Conservation (phyloP, 2,888 invertebrate genomes). For the Nemotelus nigrinus region DNA sequence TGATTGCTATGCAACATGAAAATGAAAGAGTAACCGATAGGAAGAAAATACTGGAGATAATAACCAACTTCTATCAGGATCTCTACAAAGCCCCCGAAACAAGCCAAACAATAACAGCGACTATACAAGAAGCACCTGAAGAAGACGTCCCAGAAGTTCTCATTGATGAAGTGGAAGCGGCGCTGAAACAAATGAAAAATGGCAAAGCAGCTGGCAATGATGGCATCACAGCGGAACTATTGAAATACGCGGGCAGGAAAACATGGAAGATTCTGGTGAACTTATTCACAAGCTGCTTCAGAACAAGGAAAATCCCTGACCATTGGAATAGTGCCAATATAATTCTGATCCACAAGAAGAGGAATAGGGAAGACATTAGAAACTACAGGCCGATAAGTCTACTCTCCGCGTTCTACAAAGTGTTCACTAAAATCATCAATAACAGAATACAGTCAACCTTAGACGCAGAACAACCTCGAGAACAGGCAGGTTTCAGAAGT, state of each 20-base stretch:
- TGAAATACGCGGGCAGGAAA: too few relatives aligned
- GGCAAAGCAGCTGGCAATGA: not conserved
- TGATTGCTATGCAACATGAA: conserved; percentile 8
- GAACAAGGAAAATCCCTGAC: not conserved
- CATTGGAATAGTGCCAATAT: not conserved
- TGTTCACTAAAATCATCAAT: too few relatives aligned
- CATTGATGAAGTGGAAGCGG: not conserved
- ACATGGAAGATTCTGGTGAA: too few relatives aligned
- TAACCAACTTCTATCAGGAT: too few relatives aligned
- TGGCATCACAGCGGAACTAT: not conserved
- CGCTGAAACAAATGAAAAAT: not conserved
- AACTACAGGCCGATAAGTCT: too few relatives aligned
- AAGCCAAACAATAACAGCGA: too few relatives aligned
- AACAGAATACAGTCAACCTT: too few relatives aligned
- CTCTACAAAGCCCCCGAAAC: too few relatives aligned
- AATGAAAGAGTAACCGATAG: conserved; percentile 1
- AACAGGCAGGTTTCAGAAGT: too few relatives aligned
- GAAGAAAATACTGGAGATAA: not conserved
- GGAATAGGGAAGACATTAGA: not conserved
- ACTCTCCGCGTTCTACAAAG: not conserved
- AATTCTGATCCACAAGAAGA: not conserved
- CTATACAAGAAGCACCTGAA: too few relatives aligned
- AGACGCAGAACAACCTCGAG: too few relatives aligned
- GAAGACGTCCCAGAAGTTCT: too few relatives aligned
- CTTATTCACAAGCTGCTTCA: not conserved